Evolutionary conservation across 2,888 invertebrate species (phyloP).

Genomic region (Apantesis nais): DNA sequence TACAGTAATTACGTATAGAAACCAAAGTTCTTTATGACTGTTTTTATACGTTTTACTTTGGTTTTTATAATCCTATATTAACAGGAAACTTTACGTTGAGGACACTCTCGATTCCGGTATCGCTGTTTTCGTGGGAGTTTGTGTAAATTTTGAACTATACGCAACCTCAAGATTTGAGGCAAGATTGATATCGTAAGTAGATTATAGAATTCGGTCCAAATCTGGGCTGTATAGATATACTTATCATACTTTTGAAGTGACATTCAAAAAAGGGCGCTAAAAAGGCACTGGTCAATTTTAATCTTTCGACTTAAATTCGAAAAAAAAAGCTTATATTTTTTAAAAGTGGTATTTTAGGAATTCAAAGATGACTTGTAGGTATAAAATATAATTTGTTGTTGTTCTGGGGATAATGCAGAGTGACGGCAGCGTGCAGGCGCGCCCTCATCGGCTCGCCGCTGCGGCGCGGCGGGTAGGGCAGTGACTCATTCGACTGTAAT

Average conservation of each 20-base stretch:
- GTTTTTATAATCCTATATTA: too few relatives aligned
- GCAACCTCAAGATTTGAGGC: too few relatives aligned
- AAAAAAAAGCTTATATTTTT: background rate
- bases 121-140: too few relatives aligned
- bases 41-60: too few relatives aligned
- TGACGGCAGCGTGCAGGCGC: constrained; percentile 5
- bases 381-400: background rate
- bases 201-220: background rate
- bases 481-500: constrained; percentile 60
- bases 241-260: too few relatives aligned
- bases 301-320: too few relatives aligned
- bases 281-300: too few relatives aligned
- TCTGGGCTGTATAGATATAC: constrained; percentile 8
- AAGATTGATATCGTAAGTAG: too few relatives aligned
- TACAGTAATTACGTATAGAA: background rate
- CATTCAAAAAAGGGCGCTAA: too few relatives aligned
- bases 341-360: background rate
- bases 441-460: constrained; percentile 17
- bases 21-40: too few relatives aligned
- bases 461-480: constrained; percentile 48
- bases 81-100: too few relatives aligned
- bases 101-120: too few relatives aligned
- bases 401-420: constrained; percentile 2
- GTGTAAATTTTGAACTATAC: background rate
- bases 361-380: background rate